Base-by-base conservation (phyloP, 2,797 vertebrate species). In the Sorex maritimensis region DNA sequence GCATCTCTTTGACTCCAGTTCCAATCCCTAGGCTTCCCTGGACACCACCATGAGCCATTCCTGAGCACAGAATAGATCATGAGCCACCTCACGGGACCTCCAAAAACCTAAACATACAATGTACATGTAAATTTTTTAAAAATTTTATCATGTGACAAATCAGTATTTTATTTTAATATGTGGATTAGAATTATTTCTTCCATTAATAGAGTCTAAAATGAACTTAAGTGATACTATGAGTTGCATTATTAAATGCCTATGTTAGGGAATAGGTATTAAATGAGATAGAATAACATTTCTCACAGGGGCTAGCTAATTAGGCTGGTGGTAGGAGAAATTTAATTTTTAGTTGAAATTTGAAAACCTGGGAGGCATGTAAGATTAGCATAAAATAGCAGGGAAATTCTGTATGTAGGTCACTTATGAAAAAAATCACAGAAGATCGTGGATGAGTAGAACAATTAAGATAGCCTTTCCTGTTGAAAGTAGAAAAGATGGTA, bases 261-360 rank as follows among this genome's bases (percentile, higher is more conserved):
- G 63, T 13, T 14, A 65, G 58, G 73, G 77, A 86, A 55, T 26
- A 55, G 75, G 73, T 65, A 63, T 72, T 93, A 75, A 92, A 58
- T 85, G 58, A 77, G 75, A 67, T 6, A 65, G 74, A 79, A 58
- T 88, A 87, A 24, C 71, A 44, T 49, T 75, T 34, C 81, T 91
- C 81, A 41, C 41, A 67, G 34, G 71, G 28, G 61, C 65, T 94
- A 81, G 44, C 21, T 84, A 91, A 93, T 92, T 93, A 87, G 23
- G 52, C 69, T 74, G 77, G 23, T 80, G 71, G 46, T 87, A 41
- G 28, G 63, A 94, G 86, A 93, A 89, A 92, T 17, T 94, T 94
- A 91, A 90, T 78, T 93, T 84, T 92, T 46, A 92, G 52, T 93
- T 83, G 68, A 81, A 74, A 88, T 92, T 79, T 81, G n/a, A 92